A percentile compares a stretch with the other conserved stretches of the same genome.
Evolutionary conservation across 2,888 invertebrate genomes (phyloP).

Genomic region (Pseudococcus jackbeardsleyi): DNA sequence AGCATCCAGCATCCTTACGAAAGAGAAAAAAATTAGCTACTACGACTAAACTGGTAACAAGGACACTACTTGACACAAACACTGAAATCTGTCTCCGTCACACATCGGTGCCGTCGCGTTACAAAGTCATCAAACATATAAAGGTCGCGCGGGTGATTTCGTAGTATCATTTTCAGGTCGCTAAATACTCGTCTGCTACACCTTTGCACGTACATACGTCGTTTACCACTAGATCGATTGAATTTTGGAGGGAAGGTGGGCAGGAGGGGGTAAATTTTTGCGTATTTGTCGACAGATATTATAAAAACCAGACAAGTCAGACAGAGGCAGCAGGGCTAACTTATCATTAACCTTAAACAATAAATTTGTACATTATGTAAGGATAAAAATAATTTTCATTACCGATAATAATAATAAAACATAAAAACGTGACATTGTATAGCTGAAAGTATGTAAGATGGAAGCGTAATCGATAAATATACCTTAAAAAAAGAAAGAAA

Average conservation of each 20-base stretch:
- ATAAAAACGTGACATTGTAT: conserved; percentile 60
- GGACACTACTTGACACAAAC: background rate
- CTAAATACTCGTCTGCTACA: conserved; percentile 22
- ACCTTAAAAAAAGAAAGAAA: conserved; percentile 51
- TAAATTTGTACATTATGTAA: conserved; percentile 62
- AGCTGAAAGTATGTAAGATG: conserved; percentile 64
- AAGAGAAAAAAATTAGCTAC: conserved; percentile 20
- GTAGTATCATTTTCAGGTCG: background rate
- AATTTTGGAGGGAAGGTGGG: background rate
- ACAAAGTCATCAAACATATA: background rate
- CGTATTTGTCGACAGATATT: background rate
- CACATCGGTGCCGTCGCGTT: background rate
- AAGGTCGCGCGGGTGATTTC: background rate
- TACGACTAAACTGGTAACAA: conserved; percentile 25
- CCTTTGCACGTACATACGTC: background rate
- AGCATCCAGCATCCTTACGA: conserved; percentile 21
- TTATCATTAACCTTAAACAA: conserved; percentile 7
- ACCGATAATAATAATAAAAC: conserved; percentile 54
- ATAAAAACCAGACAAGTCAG: background rate
- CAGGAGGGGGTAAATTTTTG: background rate
- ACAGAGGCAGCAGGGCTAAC: conserved; percentile 23
- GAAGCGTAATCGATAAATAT: conserved; percentile 59
- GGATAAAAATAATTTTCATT: background rate
- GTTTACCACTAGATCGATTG: conserved; percentile 10
- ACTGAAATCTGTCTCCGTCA: background rate